Evolutionary conservation across 2,888 invertebrate species (phyloP).

Genomic region (Palloptera scutellata): DNA sequence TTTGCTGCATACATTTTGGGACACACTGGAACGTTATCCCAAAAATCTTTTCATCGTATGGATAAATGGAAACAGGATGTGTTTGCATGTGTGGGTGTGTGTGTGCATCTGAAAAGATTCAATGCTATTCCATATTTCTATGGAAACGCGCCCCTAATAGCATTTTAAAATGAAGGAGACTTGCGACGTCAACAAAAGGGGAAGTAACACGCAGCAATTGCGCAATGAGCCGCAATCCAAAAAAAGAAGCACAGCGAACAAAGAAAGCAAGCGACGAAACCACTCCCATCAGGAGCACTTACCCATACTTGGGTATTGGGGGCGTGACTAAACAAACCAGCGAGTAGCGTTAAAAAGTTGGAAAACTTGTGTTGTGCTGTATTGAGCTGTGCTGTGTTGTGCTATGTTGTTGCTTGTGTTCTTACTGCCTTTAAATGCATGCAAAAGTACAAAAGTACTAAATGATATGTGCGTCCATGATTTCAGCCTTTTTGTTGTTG

Average conservation of each 20-base stretch:
- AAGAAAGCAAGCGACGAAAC: neutral
- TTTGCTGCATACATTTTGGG: no score
- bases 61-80: slow-evolving; percentile 32
- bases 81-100: no score
- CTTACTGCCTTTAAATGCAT: no score
- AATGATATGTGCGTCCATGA: no score
- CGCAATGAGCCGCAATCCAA: slow-evolving; percentile 21
- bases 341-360: neutral
- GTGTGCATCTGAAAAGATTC: no score
- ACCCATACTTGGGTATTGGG: neutral
- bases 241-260: slow-evolving; percentile 13
- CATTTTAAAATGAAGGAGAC: neutral
- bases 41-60: slow-evolving; percentile 27
- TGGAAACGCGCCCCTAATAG: slow-evolving; percentile 20
- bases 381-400: no score
- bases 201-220: slow-evolving; percentile 11
- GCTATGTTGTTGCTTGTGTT: no score
- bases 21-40: slow-evolving; percentile 41
- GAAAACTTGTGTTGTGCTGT: no score
- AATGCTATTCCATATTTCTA: slow-evolving; percentile 17
- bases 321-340: neutral
- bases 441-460: no score
- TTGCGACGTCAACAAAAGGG: slow-evolving; percentile 14
- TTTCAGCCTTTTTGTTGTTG: no score
- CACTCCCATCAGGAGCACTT: neutral